Conservation (phyloP, 1,140 invertebrate species). For the Portunus trituberculatus region DNA sequence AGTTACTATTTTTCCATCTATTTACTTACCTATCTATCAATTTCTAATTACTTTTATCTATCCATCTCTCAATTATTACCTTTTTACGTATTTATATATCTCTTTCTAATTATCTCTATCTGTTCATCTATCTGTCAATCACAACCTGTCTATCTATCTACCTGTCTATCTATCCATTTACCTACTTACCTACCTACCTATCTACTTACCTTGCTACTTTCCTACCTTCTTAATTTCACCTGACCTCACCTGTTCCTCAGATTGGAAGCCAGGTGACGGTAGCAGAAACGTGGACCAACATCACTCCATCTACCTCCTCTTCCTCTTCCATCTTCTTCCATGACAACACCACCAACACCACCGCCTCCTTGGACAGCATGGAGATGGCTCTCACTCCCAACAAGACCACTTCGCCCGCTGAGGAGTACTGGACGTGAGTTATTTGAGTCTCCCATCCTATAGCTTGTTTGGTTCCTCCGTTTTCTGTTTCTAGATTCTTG, state of each 20-base stretch:
- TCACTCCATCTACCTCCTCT: not conserved
- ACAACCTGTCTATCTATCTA: no score
- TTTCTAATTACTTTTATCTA: not conserved
- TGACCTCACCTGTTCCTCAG: not conserved
- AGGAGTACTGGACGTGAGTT: constrained; percentile 74
- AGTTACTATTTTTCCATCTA: not conserved
- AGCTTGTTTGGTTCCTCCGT: not conserved
- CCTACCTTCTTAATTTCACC: not conserved
- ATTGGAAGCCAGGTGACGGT: not conserved
- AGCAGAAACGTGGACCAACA: not conserved
- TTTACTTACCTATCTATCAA: not conserved
- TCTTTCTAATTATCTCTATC: not conserved
- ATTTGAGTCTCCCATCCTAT: not conserved
- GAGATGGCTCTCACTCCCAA: not conserved
- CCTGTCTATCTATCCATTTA: not conserved
- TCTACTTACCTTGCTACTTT: not conserved
- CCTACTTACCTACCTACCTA: not conserved
- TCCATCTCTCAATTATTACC: not conserved
- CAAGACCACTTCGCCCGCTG: constrained; percentile 73
- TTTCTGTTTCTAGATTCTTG: not conserved
- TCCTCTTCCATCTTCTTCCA: not conserved
- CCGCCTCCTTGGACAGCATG: constrained; percentile 10
- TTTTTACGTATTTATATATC: no score
- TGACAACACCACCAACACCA: not conserved
- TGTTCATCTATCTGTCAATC: not conserved